phyloP scores from a whole-genome alignment of 2,113 vertebrate genomes.

The Dendrocopos noguchii region DNA sequence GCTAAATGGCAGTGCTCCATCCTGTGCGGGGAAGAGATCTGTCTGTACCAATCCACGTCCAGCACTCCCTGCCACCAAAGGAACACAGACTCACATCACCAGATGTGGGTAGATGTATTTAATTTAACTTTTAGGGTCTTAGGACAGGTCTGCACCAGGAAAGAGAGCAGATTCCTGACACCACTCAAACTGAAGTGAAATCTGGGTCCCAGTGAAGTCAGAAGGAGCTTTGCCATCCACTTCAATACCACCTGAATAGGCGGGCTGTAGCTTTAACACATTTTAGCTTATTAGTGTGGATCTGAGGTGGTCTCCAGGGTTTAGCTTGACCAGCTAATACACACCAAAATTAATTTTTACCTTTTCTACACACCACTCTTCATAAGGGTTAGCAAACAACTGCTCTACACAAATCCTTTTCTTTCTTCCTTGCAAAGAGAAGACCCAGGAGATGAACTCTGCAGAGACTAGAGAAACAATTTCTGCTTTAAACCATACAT shows the following conservation, averaged over 20 bases:
- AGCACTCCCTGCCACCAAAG: neutral
- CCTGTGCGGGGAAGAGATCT: neutral
- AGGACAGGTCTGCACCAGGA: neutral
- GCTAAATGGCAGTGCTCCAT: neutral
- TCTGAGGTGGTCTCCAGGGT: neutral
- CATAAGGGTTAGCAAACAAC: slow-evolving; percentile 39
- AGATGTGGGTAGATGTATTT: neutral
- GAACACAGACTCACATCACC: neutral
- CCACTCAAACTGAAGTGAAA: neutral
- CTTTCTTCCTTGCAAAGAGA: slow-evolving; percentile 36
- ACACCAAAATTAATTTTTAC: slow-evolving; percentile 45
- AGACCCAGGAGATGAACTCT: slow-evolving; percentile 55
- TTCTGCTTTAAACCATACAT: slow-evolving; percentile 36
- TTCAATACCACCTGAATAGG: neutral
- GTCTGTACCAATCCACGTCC: neutral
- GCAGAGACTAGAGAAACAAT: slow-evolving; percentile 34
- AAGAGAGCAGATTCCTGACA: neutral
- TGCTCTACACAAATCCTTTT: slow-evolving; percentile 27
- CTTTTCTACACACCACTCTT: slow-evolving; percentile 23
- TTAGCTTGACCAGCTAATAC: slow-evolving; percentile 30
- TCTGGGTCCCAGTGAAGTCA: neutral
- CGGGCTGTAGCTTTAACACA: neutral
- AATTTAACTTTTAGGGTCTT: neutral
- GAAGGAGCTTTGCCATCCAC: neutral
- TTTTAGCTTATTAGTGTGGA: slow-evolving; percentile 4